Percentiles rank a stretch among this genome's conserved stretches.
phyloP scores from a whole-genome alignment of 2,888 invertebrate species.

The Druceiella hillmani region DNA sequence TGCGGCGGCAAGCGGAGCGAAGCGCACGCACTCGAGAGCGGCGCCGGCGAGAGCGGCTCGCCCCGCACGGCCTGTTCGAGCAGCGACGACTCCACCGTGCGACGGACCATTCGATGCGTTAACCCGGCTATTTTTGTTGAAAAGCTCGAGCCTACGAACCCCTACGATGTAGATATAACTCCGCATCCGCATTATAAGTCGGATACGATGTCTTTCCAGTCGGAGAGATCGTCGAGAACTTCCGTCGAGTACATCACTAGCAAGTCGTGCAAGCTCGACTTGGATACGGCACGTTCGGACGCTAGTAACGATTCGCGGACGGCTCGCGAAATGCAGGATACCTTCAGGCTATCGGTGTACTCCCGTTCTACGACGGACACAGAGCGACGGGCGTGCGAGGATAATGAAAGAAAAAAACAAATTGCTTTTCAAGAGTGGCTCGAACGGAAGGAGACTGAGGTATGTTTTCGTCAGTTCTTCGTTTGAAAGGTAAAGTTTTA shows the following conservation, averaged over 20 bases:
- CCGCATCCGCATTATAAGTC: slow-evolving; percentile 47
- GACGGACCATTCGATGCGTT: too few species aligned
- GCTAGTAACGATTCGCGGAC: slow-evolving; percentile 27
- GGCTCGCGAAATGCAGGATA: slow-evolving; percentile 41
- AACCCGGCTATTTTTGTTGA: slow-evolving; percentile 59
- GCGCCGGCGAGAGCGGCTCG: slow-evolving; percentile 42
- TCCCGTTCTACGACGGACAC: slow-evolving; percentile 43
- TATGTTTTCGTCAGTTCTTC: too few species aligned
- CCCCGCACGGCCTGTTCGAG: slow-evolving; percentile 45
- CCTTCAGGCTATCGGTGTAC: slow-evolving; percentile 42
- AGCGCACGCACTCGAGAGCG: slow-evolving; percentile 43
- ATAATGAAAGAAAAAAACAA: slow-evolving; percentile 37
- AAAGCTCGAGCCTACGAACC: slow-evolving; percentile 39
- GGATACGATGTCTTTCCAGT: slow-evolving; percentile 42
- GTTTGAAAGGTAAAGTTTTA: too few species aligned
- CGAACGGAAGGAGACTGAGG: slow-evolving; percentile 43
- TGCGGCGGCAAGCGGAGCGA: slow-evolving; percentile 24
- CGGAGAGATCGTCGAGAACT: slow-evolving; percentile 37
- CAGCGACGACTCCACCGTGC: slow-evolving; percentile 34
- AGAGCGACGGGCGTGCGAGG: slow-evolving; percentile 43
- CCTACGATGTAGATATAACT: slow-evolving; percentile 40
- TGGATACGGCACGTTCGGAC: slow-evolving; percentile 35
- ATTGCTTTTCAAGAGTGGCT: slow-evolving; percentile 44
- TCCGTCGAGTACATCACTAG: slow-evolving; percentile 37
- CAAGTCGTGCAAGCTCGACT: slow-evolving; percentile 38